Evolutionary conservation across 1,140 invertebrate species (phyloP), one percentile per base, ranked within the genome.

Genomic region (Rhopalosiphum padi): DNA sequence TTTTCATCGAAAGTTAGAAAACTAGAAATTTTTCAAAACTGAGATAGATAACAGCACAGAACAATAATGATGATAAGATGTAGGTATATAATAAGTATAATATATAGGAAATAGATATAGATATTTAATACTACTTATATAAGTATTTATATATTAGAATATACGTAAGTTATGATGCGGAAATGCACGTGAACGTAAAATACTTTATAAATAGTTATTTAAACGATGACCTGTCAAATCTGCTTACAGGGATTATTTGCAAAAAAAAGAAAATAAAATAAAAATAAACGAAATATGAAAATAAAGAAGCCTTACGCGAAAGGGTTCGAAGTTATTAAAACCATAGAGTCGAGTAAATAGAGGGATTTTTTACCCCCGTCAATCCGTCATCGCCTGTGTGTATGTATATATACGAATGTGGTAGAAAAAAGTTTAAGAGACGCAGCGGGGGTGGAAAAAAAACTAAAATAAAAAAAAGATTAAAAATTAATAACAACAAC

Each of bases 401-500:
- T n/a, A 41, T 60, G 25, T 77, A 6, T 77, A 77, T 77, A 85
- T 46, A 23, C 82, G 35, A 93, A 93, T 93, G 91, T 85, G 91
- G 82, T 93, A 25, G 22, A 55, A 93, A 93, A 92, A 93, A 86
- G 48, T 93, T 93, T n/a, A 93, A 86, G 82, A 82, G 77, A 77
- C 68, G 35, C 90, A 35, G 37, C 48, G 82, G 46, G 48, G 68
- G 43, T 2, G 9, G 1, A 51, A 77, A n/a, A 68, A 51, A 77
- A 77, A 77, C 60, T 18, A n/a, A 77, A 77, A 77, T 77, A 77
- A 77, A 77, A 77, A 68, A 93, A 85, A 93, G 91, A 93, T 93
- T 93, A 93, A 93, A 93, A 93, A 93, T 93, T 93, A 93, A 93
- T 93, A 93, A 93, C 53, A 93, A 93, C 91, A 93, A 93, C 91